Percentiles rank a stretch among this genome's conserved stretches.
Conservation (phyloP, 2,113 vertebrate genomes). For the Hippocampus comes region DNA sequence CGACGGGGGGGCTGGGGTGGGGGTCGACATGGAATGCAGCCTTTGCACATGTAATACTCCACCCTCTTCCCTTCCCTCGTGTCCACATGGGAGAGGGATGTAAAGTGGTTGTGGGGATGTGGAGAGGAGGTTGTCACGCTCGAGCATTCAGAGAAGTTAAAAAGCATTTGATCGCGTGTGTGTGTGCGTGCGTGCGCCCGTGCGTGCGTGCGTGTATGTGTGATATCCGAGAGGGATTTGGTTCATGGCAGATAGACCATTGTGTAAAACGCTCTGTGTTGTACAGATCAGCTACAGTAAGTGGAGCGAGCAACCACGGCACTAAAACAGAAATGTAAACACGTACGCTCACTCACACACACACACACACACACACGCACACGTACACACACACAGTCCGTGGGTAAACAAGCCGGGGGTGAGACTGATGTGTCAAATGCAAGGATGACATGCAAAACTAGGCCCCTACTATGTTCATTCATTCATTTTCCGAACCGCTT, state of each 20-base stretch:
- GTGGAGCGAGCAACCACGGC: conserved; percentile 33
- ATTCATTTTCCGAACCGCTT: too few species aligned
- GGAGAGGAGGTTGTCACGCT: conserved; percentile 29
- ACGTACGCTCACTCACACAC: conserved; percentile 12
- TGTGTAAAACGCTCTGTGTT: conserved; percentile 52
- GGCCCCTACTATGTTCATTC: neutral
- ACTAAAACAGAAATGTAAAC: conserved; percentile 44
- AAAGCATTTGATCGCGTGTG: conserved; percentile 50
- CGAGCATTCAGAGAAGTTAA: conserved; percentile 57
- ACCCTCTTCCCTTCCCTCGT: conserved; percentile 23
- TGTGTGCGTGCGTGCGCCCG: neutral
- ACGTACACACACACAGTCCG: neutral
- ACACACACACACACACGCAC: neutral
- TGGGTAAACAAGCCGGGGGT: neutral
- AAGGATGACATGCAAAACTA: conserved; percentile 20
- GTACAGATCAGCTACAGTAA: conserved; percentile 44
- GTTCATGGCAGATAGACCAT: conserved; percentile 57
- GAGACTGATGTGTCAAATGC: too few species aligned
- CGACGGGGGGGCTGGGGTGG: conserved; percentile 21
- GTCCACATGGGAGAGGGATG: conserved; percentile 51
- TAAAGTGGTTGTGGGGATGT: conserved; percentile 6
- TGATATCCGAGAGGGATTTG: conserved; percentile 55
- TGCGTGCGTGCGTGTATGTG: neutral
- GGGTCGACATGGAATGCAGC: conserved; percentile 33
- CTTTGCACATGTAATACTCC: conserved; percentile 62